phyloP scores from a whole-genome alignment of 2,113 vertebrate genomes.

The Dasyornis broadbenti region DNA sequence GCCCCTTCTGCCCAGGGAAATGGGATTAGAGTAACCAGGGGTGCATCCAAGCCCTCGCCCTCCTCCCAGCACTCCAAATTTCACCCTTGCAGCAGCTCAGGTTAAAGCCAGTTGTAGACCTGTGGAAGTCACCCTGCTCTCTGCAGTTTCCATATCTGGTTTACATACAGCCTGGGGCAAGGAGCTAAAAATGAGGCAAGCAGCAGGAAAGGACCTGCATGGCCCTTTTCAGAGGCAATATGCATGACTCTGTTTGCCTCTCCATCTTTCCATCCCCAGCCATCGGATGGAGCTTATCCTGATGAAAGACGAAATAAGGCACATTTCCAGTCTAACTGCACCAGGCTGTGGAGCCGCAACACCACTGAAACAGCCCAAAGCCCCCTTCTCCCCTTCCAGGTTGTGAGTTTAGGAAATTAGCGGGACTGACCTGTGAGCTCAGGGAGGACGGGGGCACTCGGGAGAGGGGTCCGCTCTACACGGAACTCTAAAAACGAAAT shows the following conservation, averaged over 20 bases:
- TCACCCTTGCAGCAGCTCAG: background rate
- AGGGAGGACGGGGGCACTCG: conserved; percentile 99
- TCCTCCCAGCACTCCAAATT: conserved; percentile 6
- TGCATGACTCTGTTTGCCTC: background rate
- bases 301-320: background rate
- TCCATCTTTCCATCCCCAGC: background rate
- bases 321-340: background rate
- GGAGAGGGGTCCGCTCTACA: conserved; percentile 99
- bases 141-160: background rate
- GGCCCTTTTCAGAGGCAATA: conserved; percentile 3
- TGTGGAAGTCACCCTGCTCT: background rate
- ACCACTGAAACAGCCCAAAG: conserved; percentile 40
- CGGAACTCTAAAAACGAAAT: conserved; percentile 99
- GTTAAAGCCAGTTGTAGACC: background rate
- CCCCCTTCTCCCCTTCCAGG: conserved; percentile 70
- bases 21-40: background rate
- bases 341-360: conserved; percentile 1
- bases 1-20: background rate
- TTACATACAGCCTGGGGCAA: background rate
- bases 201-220: background rate
- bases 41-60: background rate
- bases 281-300: background rate
- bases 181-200: background rate
- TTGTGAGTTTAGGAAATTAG: conserved; percentile 82
- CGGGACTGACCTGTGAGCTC: conserved; percentile 97